Evolutionary conservation across 2,888 invertebrate genomes (phyloP).

Genomic region (Aphrophora alni): DNA sequence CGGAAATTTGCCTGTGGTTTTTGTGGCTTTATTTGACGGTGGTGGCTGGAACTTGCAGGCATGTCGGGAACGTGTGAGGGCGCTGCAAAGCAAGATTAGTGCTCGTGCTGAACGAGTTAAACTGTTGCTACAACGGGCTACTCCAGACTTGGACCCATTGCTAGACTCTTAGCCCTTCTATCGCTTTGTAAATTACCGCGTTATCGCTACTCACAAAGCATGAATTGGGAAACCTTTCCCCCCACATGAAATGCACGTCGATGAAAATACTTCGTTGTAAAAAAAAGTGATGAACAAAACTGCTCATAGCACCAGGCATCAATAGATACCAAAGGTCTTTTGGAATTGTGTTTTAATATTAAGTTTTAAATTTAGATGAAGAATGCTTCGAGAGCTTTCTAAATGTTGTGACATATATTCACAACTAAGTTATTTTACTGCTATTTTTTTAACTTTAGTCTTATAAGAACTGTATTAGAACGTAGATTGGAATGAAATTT

Average conservation of each 20-base stretch:
- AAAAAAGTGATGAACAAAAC: not conserved
- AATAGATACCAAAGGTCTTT: conserved; percentile 28
- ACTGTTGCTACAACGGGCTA: conserved; percentile 84
- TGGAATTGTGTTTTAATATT: conserved; percentile 11
- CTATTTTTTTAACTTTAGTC: conserved; percentile 37
- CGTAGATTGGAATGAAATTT: conserved; percentile 40
- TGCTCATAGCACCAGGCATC: conserved; percentile 34
- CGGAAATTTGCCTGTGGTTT: conserved; percentile 30
- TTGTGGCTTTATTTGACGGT: conserved; percentile 35
- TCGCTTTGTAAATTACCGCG: conserved; percentile 38
- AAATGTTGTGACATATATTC: conserved; percentile 42
- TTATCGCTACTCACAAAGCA: conserved; percentile 18
- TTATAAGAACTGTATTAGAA: conserved; percentile 39
- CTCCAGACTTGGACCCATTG: conserved; percentile 77
- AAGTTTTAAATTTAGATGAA: not conserved
- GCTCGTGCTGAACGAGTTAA: conserved; percentile 89
- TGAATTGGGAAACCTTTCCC: not conserved
- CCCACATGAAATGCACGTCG: conserved; percentile 5
- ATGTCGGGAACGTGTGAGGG: conserved; percentile 84
- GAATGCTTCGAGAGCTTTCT: conserved; percentile 36
- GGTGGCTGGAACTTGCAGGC: conserved; percentile 63
- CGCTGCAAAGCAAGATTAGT: conserved; percentile 86
- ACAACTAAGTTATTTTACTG: conserved; percentile 32
- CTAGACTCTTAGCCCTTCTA: conserved; percentile 52
- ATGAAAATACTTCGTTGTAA: not conserved